Evolutionary conservation across 2,113 vertebrate genomes (phyloP).

Genomic region (Dryoscopus gambensis): DNA sequence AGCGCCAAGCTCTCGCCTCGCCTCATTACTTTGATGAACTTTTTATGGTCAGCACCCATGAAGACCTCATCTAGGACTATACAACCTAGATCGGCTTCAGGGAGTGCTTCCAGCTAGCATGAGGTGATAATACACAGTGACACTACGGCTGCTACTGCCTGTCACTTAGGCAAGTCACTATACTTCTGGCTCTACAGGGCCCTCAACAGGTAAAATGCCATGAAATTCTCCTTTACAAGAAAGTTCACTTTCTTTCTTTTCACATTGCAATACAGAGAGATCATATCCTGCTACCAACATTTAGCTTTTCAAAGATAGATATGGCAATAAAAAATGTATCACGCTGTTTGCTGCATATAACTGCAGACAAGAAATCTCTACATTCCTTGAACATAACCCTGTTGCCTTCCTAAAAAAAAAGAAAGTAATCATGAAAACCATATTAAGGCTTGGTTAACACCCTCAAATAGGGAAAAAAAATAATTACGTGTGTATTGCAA

Average conservation of each 20-base stretch:
- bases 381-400: neutral
- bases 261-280: neutral
- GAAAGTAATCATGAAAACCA: neutral
- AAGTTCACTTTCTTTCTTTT: neutral
- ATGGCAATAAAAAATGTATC: constrained; percentile 29
- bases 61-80: constrained; percentile 89
- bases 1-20: constrained; percentile 82
- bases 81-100: constrained; percentile 75
- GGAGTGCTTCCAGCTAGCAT: constrained; percentile 69
- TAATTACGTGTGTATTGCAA: neutral
- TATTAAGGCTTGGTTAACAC: neutral
- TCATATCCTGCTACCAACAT: neutral
- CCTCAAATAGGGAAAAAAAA: neutral
- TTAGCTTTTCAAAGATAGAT: neutral
- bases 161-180: constrained; percentile 58
- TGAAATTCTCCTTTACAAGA: neutral
- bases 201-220: constrained; percentile 74
- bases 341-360: constrained; percentile 23
- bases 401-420: neutral
- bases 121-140: constrained; percentile 67
- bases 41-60: constrained; percentile 98
- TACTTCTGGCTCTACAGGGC: constrained; percentile 63
- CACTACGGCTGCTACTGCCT: constrained; percentile 56
- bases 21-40: constrained; percentile 99
- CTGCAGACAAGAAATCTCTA: constrained; percentile 21